Percentiles rank a stretch among this genome's conserved stretches.
Conservation (phyloP, 2,113 vertebrate genomes). For the Pterocles orientalis region DNA sequence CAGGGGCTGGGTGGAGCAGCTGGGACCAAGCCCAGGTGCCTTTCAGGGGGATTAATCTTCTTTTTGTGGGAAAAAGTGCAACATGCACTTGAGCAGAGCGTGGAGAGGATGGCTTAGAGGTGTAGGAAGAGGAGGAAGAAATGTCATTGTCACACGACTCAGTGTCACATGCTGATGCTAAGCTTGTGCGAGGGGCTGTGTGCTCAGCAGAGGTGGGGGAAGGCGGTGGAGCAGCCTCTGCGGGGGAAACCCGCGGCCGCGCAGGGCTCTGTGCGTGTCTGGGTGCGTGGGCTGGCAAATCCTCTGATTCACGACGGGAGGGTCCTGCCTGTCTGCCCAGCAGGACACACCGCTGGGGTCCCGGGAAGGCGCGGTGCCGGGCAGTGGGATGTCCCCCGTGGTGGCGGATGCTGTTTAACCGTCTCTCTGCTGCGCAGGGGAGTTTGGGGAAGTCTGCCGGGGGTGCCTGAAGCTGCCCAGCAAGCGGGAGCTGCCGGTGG, state of each 20-base stretch:
- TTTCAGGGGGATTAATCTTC: not conserved
- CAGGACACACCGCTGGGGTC: not conserved
- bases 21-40: not conserved
- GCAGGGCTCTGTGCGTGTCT: fast-evolving
- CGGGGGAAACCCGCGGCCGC: not conserved
- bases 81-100: fast-evolving
- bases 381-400: fast-evolving
- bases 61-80: not conserved
- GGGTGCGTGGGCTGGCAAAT: not conserved
- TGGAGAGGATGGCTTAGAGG: not conserved
- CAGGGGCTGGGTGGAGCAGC: not conserved
- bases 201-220: not conserved
- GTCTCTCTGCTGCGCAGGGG: slow-evolving; percentile 71
- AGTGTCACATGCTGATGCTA: not conserved
- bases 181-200: not conserved
- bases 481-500: slow-evolving; percentile 89
- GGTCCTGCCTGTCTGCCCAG: not conserved
- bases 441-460: slow-evolving; percentile 89
- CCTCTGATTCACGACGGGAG: not conserved
- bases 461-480: slow-evolving; percentile 92
- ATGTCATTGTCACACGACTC: not conserved
- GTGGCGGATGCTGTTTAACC: fast-evolving
- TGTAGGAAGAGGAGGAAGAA: not conserved
- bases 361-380: not conserved
- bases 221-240: not conserved